phyloP scores from a whole-genome alignment of 2,113 vertebrate species.

The Epinephelus moara region DNA sequence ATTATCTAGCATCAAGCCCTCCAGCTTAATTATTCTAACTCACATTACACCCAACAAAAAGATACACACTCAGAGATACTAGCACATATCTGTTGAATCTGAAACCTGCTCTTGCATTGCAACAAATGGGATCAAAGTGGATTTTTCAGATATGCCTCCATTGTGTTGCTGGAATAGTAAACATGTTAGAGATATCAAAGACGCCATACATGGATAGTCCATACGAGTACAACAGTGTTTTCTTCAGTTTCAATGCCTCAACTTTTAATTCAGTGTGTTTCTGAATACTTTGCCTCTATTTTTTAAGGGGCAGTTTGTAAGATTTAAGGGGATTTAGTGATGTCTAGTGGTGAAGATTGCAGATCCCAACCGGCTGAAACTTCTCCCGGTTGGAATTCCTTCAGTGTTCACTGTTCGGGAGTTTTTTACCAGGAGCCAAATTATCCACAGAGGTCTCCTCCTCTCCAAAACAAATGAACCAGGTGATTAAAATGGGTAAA shows the following conservation, averaged over 20 bases:
- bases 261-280: slow-evolving; percentile 6
- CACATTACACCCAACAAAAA: slow-evolving; percentile 46
- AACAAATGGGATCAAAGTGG: slow-evolving; percentile 50
- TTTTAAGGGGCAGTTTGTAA: not conserved
- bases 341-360: too few relatives aligned
- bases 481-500: too few relatives aligned
- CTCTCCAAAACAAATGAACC: too few relatives aligned
- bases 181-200: not conserved
- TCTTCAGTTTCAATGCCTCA: not conserved
- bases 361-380: too few relatives aligned
- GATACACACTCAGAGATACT: not conserved
- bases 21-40: slow-evolving; percentile 55
- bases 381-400: too few relatives aligned
- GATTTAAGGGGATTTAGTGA: too few relatives aligned
- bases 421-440: too few relatives aligned
- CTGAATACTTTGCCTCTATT: slow-evolving; percentile 8
- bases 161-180: slow-evolving; percentile 3
- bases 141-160: slow-evolving; percentile 26
- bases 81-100: not conserved
- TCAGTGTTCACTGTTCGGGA: too few relatives aligned
- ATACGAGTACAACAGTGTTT: not conserved
- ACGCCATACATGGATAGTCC: not conserved
- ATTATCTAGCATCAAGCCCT: slow-evolving; percentile 54
- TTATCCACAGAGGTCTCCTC: too few relatives aligned
- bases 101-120: not conserved